Evolutionary conservation across 2,888 invertebrate species (phyloP), one percentile per base, ranked within the genome.

Genomic region (Penaeus monodon): DNA sequence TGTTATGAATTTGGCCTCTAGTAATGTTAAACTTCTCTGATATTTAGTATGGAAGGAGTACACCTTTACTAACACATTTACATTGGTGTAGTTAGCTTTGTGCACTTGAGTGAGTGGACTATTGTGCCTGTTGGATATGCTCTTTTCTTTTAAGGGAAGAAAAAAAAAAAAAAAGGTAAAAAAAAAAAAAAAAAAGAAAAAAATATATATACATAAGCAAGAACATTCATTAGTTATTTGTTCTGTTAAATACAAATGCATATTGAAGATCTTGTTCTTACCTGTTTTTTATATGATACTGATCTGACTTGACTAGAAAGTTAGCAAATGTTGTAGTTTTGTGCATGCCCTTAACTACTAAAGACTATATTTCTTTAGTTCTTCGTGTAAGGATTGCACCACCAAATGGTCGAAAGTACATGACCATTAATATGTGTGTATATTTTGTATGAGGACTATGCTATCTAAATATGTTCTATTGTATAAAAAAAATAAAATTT

Each of bases 371-470:
- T 82, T 68, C 81, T 73, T 82, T 82, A 73, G 81, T 82, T 73
- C 27, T 38, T 82, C 57, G 73, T 82, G 73, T 65, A 82, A 73
- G 73, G 63, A 73, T 66, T 70, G 81, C 81, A 73, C 73, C 81
- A 73, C 73, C 73, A 57, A 14, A 17, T 57, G 57, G 81, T 73
- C 57, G 81, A 70, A 33, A 49, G 49, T 70, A 70, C 73, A 29
- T 57, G 49, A 29, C 65, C 27, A 82, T 57, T 63, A 57, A 70
- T 70, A 49, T 82, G 81, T 82, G 81, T 82, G 81, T 82, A 82
- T 82, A 82, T 82, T 82, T 82, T 82, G 81, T 82, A 82, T 82
- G 81, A 82, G 57, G 81, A 82, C 49, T 57, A 82, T 82, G 70
- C 33, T 82, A 82, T 70, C 81, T 57, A 63, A 82, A 82, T 70